Base-by-base conservation (phyloP, 2,797 vertebrate species). In the Iguana delicatissima region DNA sequence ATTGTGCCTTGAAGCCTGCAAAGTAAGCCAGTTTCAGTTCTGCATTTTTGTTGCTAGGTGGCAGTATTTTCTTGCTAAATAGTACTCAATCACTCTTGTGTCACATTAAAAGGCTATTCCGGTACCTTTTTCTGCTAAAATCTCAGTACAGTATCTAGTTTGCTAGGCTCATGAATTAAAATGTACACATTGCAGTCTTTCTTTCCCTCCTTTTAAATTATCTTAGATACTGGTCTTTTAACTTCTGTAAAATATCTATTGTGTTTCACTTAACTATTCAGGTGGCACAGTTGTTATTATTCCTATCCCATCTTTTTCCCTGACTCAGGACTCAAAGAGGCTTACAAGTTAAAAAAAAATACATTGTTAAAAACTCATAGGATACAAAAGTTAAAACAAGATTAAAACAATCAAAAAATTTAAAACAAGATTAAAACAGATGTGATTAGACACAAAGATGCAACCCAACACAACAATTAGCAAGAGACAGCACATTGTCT, bases 1-100 rank as follows among this genome's bases (percentile, higher is more conserved):
- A 13, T 57, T 18, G 57, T 22, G 14, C 4, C n/a, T n/a, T 24
- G 26, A 26, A 42, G 4, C 14, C 67, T 55, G 50, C 42, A 69
- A 35, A 50, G 86, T 20, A 85, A 50, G 72, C 2, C 20, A 80
- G 26, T 67, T 81, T 57, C 67, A 86, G 8, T 86, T 82, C 52
- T 50, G n/a, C 32, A 6, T 38, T 86, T 82, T 50, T 64, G 69
- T 57, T 76, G 85, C 38, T 42, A 90, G 89, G n/a, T 86, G 89
- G 85, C 59, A 81, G 85, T 90, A 42, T 90, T 52, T n/a, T 87
- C 69, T 90, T 72, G 64, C n/a, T 46, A 57, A 13, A 80, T 22
- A 18, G 35, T 22, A 52, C n/a, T 59, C 57, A 6, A 35, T 72
- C 26, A 22, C 38, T 55, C 32, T 16, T 42, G n/a, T 20, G 13